Evolutionary conservation across 1,140 invertebrate genomes (phyloP), one percentile per base, ranked within the genome.

Genomic region (Homarus americanus): DNA sequence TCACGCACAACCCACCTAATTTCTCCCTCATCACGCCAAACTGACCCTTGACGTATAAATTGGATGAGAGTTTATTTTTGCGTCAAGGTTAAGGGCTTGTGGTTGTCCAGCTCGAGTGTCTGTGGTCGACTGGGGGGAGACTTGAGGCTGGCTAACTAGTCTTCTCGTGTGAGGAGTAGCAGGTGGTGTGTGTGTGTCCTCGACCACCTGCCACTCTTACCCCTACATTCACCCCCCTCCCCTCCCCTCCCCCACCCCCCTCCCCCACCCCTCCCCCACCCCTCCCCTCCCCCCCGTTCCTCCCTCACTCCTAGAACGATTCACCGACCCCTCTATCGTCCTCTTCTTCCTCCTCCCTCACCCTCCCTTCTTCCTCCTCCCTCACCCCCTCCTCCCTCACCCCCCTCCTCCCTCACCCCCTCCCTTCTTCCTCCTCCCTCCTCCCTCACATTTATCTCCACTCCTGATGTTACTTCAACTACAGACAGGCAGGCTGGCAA

Each of bases 11-110:
- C 38, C n/a, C 49, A 34, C 38, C 44, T 80, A 44, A 36, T 63
- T 63, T 32, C n/a, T 17, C 36, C 32, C 9, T 82, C 53, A 82
- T 82, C 41, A 34, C 53, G 10, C 79, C 79, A 82, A 80, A 24
- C 17, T 80, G 78, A 80, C 53, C 78, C n/a, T 28, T 41, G 38
- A 34, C 78, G 34, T 40, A 53, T 24, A 53, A 20, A 34, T n/a
- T n/a, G n/a, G n/a, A n/a, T n/a, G n/a, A n/a, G n/a, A n/a, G n/a
- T n/a, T n/a, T n/a, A n/a, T n/a, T n/a, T n/a, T n/a, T n/a, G n/a
- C n/a, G n/a, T n/a, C n/a, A n/a, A n/a, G n/a, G n/a, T n/a, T n/a
- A n/a, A n/a, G n/a, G n/a, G n/a, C n/a, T n/a, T n/a, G n/a, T n/a
- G n/a, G n/a, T n/a, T n/a, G n/a, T n/a, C n/a, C n/a, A n/a, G n/a